Conservation (phyloP, 2,888 invertebrate species). For the Clanis bilineata region DNA sequence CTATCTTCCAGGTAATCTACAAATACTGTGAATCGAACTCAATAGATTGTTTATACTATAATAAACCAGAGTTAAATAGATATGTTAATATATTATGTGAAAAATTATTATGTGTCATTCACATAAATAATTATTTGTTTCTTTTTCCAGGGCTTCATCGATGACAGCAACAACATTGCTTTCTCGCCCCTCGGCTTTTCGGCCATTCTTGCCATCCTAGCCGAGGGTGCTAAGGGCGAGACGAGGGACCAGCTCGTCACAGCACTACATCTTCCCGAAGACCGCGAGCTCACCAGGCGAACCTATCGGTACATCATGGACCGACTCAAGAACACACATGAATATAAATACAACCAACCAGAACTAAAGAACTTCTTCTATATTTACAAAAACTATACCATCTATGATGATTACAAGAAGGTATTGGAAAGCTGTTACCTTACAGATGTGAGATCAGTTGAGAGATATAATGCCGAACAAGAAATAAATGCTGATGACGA, state of each 20-base stretch:
- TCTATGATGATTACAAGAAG: slow-evolving; percentile 82
- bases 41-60: too few species aligned
- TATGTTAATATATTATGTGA: too few species aligned
- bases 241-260: slow-evolving; percentile 82
- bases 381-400: slow-evolving; percentile 85
- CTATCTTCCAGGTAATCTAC: slow-evolving; percentile 79
- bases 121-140: neutral
- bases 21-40: too few species aligned
- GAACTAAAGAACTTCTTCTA: slow-evolving; percentile 86
- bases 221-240: slow-evolving; percentile 84
- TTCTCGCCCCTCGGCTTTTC: slow-evolving; percentile 85
- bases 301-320: slow-evolving; percentile 76
- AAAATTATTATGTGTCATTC: neutral
- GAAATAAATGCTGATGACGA: slow-evolving; percentile 50
- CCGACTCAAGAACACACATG: slow-evolving; percentile 72
- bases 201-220: slow-evolving; percentile 83
- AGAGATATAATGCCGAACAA: slow-evolving; percentile 57
- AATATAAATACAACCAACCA: slow-evolving; percentile 77
- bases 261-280: slow-evolving; percentile 80
- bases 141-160: slow-evolving; percentile 74
- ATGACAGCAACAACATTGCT: slow-evolving; percentile 81
- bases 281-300: slow-evolving; percentile 66
- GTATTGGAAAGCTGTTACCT: slow-evolving; percentile 82
- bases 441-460: slow-evolving; percentile 84
- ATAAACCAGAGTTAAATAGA: too few species aligned